A percentile compares a stretch with the other conserved stretches of the same genome.
phyloP scores from a whole-genome alignment of 2,888 invertebrate species.

The Coenonympha arcania region DNA sequence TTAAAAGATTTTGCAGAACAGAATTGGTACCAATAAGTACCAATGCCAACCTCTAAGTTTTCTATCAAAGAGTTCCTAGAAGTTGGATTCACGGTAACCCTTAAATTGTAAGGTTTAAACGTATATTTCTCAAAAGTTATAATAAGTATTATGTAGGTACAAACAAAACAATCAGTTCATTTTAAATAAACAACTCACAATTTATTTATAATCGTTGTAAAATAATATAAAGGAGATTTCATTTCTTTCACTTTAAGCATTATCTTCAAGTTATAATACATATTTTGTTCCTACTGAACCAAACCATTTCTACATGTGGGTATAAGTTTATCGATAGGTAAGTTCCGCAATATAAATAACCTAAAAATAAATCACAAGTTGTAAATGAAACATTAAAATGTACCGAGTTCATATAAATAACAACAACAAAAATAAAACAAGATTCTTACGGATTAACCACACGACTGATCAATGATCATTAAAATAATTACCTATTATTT shows the following conservation, averaged over 20 bases:
- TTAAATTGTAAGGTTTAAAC: no score
- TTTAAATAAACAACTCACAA: constrained; percentile 39
- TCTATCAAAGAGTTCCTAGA: no score
- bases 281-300: background rate
- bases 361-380: constrained; percentile 29
- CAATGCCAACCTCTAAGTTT: no score
- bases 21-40: no score
- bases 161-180: constrained; percentile 45
- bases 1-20: no score
- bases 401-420: constrained; percentile 45
- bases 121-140: no score
- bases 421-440: constrained; percentile 50
- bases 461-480: background rate
- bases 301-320: background rate
- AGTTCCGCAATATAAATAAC: constrained; percentile 26
- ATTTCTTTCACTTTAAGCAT: no score
- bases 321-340: constrained; percentile 10
- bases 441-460: constrained; percentile 28
- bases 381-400: constrained; percentile 33
- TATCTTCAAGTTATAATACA: constrained; percentile 6
- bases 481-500: background rate
- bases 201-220: background rate
- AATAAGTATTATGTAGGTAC: constrained; percentile 13
- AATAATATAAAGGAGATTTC: background rate
- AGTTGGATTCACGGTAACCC: no score